A percentile compares a stretch with the other conserved stretches of the same genome.
These are phyloP conservation scores for Chlamydotis undulata DNA, from an alignment of 2,113 vertebrate genomes.

Conservation along the genomic window DNA sequence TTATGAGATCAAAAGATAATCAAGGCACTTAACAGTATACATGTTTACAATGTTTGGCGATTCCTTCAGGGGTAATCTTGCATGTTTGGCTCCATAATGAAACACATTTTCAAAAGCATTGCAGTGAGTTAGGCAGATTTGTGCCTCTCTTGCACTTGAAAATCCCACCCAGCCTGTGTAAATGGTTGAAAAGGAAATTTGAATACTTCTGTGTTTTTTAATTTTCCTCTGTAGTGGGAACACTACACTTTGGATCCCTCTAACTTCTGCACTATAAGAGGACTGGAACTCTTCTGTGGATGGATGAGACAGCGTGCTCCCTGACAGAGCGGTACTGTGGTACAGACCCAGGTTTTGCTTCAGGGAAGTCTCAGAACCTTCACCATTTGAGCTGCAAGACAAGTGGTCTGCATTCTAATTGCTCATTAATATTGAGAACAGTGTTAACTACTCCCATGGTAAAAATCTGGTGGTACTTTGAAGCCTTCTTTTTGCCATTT, in stretches of 20 bases:
- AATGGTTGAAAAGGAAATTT: background rate
- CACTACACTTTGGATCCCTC: background rate
- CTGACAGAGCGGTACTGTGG: background rate
- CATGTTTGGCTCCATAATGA: background rate
- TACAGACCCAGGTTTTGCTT: background rate
- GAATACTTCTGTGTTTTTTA: background rate
- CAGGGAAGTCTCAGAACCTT: background rate
- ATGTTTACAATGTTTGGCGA: background rate
- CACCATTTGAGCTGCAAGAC: background rate
- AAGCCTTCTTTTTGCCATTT: background rate
- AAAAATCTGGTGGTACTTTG: background rate
- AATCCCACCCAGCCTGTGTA: background rate
- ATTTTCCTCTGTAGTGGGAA: background rate
- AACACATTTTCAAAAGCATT: background rate
- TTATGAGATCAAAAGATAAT: background rate
- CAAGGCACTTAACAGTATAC: background rate
- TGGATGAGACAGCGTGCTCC: background rate
- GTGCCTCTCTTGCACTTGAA: background rate
- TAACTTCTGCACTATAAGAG: background rate
- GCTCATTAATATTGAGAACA: background rate
- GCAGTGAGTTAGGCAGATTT: background rate
- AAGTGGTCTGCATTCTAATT: background rate
- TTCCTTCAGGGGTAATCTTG: background rate
- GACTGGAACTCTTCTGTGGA: background rate
- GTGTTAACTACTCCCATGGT: background rate